Percentiles rank a stretch among this genome's conserved stretches.
Conservation (phyloP, 2,113 vertebrate species). For the Macrotis lagotis region DNA sequence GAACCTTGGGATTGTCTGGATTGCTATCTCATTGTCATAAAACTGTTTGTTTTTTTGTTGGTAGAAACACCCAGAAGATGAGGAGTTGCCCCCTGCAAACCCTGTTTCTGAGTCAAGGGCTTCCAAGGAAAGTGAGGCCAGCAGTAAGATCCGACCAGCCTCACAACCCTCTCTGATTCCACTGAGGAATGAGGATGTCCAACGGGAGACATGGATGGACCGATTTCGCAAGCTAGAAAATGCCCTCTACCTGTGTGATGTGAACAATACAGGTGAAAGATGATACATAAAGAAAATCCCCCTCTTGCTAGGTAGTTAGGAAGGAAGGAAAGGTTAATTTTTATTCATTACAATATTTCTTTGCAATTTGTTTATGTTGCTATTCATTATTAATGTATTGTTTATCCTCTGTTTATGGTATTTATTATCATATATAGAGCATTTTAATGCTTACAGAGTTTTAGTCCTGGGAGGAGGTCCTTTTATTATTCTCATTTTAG, state of each 20-base stretch:
- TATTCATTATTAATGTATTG: not conserved
- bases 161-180: constrained; percentile 23
- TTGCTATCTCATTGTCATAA: constrained; percentile 49
- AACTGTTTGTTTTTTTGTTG: constrained; percentile 61
- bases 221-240: constrained; percentile 79
- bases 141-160: constrained; percentile 34
- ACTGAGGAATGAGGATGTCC: not conserved
- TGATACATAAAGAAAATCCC: not conserved
- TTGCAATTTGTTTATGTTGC: not conserved
- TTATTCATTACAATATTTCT: not conserved
- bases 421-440: not conserved
- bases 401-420: not conserved
- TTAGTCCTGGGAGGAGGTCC: not conserved
- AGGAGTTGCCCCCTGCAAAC: not conserved
- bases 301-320: not conserved
- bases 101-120: constrained; percentile 25
- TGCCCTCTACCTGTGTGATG: constrained; percentile 72
- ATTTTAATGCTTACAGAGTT: not conserved
- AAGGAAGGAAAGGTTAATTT: not conserved
- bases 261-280: constrained; percentile 76
- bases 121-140: not conserved
- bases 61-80: constrained; percentile 57
- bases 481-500: not conserved
- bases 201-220: constrained; percentile 73
- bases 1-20: constrained; percentile 31